These are phyloP conservation scores for Scelioninae gen. 1 DNA, from an alignment of 2,888 invertebrate species.

Conservation along the genomic window DNA sequence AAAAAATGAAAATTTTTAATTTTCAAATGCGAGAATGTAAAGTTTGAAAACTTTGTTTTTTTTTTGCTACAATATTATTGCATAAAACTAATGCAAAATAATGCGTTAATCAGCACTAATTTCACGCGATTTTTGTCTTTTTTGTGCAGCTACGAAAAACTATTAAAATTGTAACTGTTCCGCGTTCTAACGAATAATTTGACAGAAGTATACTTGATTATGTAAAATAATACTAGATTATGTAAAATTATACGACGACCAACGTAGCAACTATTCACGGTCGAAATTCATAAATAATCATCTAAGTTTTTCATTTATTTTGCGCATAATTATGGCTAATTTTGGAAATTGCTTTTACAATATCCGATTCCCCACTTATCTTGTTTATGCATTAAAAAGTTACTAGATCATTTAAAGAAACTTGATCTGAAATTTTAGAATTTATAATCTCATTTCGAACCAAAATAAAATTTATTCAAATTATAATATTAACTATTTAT, in stretches of 20 bases:
- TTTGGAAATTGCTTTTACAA: constrained; percentile 27
- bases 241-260: constrained; percentile 43
- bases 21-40: constrained; percentile 1
- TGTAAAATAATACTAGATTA: constrained; percentile 48
- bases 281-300: constrained; percentile 55
- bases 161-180: constrained; percentile 35
- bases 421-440: too few species aligned
- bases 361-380: constrained; percentile 10
- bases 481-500: too few species aligned
- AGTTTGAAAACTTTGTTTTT: too few species aligned
- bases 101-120: not conserved
- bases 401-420: too few species aligned
- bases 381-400: not conserved
- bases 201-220: constrained; percentile 47
- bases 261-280: constrained; percentile 44
- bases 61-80: not conserved
- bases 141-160: constrained; percentile 10
- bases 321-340: constrained; percentile 18
- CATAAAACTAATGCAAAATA: not conserved
- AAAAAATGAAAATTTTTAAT: too few species aligned
- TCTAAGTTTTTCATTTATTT: constrained; percentile 31
- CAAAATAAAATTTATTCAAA: too few species aligned
- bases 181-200: constrained; percentile 44
- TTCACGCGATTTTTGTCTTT: not conserved
- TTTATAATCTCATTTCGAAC: too few species aligned